Percentiles rank a stretch among this genome's conserved stretches.
Conservation (phyloP, 2,888 invertebrate species). For the Orthosia gothica region DNA sequence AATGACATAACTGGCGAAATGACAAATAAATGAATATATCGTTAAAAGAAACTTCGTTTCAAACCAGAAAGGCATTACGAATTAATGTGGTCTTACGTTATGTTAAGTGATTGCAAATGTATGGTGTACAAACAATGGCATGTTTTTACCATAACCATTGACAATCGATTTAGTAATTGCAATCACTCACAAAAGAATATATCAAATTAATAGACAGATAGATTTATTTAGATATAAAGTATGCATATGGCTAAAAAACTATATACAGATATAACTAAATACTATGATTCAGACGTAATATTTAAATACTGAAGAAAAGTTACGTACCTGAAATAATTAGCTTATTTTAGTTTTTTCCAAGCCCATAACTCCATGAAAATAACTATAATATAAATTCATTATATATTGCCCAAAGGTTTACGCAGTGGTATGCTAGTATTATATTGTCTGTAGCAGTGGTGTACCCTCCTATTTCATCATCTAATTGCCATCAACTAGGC, state of each 20-base stretch:
- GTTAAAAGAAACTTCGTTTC: not conserved
- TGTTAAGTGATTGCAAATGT: slow-evolving; percentile 22
- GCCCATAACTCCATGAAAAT: too few relatives aligned
- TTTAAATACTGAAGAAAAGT: not conserved
- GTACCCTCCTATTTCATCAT: too few relatives aligned
- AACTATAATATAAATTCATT: too few relatives aligned
- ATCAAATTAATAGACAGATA: not conserved
- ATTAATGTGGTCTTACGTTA: slow-evolving; percentile 1
- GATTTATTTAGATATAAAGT: not conserved
- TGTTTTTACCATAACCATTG: slow-evolving; percentile 24
- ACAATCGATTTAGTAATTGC: slow-evolving; percentile 33
- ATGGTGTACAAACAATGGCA: slow-evolving; percentile 34
- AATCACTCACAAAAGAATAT: not conserved
- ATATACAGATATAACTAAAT: too few relatives aligned
- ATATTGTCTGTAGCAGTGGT: too few relatives aligned
- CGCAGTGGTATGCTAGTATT: too few relatives aligned
- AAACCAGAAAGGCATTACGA: slow-evolving; percentile 17
- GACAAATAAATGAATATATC: too few relatives aligned
- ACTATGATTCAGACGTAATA: not conserved
- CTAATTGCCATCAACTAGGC: too few relatives aligned
- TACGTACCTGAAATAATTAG: too few relatives aligned
- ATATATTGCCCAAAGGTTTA: too few relatives aligned
- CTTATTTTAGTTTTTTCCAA: too few relatives aligned
- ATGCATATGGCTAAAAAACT: not conserved
- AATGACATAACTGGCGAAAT: too few relatives aligned